These are phyloP conservation scores for Athrips mouffetella DNA, from an alignment of 2,888 invertebrate genomes.

Conservation along the genomic window DNA sequence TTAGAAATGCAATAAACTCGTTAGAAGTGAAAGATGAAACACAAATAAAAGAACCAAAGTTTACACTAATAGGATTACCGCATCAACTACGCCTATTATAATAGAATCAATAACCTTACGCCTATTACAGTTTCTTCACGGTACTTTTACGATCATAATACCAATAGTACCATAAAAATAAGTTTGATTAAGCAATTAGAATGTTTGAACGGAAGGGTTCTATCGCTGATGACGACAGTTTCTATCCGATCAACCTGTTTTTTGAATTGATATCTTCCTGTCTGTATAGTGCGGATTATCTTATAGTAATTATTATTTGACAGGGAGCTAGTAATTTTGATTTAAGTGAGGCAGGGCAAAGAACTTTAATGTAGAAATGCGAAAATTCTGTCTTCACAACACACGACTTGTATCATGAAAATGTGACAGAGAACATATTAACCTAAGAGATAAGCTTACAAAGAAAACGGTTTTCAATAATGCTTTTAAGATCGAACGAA, in stretches of 20 bases:
- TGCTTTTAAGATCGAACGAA: no score
- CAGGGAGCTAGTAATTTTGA: background rate
- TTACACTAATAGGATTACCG: background rate
- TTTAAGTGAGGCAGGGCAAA: background rate
- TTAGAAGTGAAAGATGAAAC: background rate
- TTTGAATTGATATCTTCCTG: slow-evolving; percentile 12
- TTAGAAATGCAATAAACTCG: background rate
- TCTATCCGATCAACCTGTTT: slow-evolving; percentile 7
- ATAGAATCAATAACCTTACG: background rate
- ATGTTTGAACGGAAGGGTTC: slow-evolving; percentile 10
- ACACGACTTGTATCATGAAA: no score
- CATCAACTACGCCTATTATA: background rate
- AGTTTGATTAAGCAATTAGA: slow-evolving; percentile 8
- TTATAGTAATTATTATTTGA: background rate
- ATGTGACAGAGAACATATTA: no score
- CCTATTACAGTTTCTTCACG: background rate
- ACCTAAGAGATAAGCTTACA: no score
- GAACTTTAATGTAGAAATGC: no score
- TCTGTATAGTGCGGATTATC: slow-evolving; percentile 2
- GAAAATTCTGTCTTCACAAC: no score
- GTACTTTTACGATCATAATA: background rate
- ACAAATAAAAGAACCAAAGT: background rate
- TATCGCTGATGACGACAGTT: slow-evolving; percentile 5
- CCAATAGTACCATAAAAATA: background rate
- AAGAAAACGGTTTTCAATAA: no score